These are phyloP conservation scores for Cherax destructor DNA, from an alignment of 1,140 invertebrate species.

Conservation along the genomic window DNA sequence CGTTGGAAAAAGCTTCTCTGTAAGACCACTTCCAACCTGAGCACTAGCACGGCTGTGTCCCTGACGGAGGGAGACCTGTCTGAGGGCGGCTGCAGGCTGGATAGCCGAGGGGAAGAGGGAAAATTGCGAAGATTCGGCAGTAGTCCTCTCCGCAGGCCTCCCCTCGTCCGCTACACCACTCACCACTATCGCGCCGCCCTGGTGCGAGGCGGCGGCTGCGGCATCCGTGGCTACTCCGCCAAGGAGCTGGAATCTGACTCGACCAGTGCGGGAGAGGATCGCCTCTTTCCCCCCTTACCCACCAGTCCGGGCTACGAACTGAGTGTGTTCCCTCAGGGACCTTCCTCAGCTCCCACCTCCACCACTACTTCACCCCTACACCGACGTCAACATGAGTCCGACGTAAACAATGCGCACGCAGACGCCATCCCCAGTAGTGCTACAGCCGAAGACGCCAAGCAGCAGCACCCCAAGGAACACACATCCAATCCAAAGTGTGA, in stretches of 20 bases:
- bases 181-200: conserved; percentile 38
- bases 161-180: conserved; percentile 53
- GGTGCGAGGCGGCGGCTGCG: conserved; percentile 2
- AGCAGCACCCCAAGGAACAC: neutral
- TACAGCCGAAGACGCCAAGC: neutral
- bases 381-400: conserved; percentile 17
- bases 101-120: neutral
- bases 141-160: conserved; percentile 48
- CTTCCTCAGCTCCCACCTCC: conserved; percentile 54
- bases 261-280: neutral
- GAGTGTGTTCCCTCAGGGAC: conserved; percentile 35
- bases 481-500: neutral
- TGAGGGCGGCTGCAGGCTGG: neutral
- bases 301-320: conserved; percentile 43
- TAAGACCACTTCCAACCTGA: conserved; percentile 68
- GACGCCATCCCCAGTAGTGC: neutral
- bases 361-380: conserved; percentile 50
- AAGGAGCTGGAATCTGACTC: conserved; percentile 2
- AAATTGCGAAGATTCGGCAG: conserved; percentile 20
- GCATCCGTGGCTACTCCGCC: conserved; percentile 18
- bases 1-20: conserved; percentile 65
- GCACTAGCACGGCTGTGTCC: conserved; percentile 62
- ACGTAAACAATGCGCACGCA: neutral
- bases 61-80: conserved; percentile 45
- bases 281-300: neutral